These are phyloP conservation scores for Falco naumanni DNA, from an alignment of 2,797 vertebrate genomes.

Conservation along the genomic window DNA sequence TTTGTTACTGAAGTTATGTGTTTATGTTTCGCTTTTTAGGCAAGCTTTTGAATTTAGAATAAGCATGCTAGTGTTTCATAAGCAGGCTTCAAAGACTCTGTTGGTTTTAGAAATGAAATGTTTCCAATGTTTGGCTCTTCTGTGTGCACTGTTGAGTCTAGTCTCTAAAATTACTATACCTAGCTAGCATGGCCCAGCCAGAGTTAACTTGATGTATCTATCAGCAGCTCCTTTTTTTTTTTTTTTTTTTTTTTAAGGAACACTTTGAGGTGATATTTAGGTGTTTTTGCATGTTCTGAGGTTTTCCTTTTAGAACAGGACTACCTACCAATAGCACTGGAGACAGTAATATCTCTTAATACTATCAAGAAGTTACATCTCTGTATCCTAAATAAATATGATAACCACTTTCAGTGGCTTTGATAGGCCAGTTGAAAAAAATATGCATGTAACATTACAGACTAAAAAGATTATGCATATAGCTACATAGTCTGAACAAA, in stretches of 20 bases:
- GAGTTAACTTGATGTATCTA: too few species aligned
- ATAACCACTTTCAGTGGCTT: not conserved
- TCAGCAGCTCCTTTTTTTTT: not conserved
- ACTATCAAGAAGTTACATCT: not conserved
- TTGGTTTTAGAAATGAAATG: not conserved
- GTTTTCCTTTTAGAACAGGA: slow-evolving; percentile 4
- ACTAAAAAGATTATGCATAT: not conserved
- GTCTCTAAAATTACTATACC: not conserved
- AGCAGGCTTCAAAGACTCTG: not conserved
- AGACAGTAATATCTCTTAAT: not conserved
- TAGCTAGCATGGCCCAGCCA: not conserved
- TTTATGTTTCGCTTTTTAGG: not conserved
- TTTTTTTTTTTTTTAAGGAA: not conserved
- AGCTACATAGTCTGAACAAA: not conserved
- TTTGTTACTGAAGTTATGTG: not conserved
- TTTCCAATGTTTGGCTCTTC: not conserved
- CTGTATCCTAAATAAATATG: not conserved
- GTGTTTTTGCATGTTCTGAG: not conserved
- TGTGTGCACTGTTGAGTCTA: not conserved
- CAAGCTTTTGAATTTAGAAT: not conserved
- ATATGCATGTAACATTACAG: not conserved
- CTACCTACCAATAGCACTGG: not conserved
- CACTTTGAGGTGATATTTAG: not conserved
- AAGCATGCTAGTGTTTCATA: not conserved
- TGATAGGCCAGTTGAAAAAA: not conserved